These are phyloP conservation scores for Andrena minutula DNA, from an alignment of 2,888 invertebrate species.

Conservation along the genomic window DNA sequence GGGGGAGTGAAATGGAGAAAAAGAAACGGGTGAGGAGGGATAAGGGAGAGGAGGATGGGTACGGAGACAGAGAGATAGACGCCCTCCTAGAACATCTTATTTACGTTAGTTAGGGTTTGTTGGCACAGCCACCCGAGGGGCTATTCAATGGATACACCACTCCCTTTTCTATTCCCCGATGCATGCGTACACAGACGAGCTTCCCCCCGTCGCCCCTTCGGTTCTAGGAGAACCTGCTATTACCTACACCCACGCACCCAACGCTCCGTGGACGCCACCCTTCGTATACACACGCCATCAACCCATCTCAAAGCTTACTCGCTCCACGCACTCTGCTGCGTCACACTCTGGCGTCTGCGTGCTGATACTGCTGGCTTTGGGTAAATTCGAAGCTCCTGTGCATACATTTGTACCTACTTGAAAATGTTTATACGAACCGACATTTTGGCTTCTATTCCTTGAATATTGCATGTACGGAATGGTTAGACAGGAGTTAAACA, in stretches of 20 bases:
- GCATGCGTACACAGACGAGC: conserved; percentile 50
- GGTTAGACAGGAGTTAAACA: no score
- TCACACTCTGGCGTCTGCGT: no score
- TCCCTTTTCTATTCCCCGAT: conserved; percentile 46
- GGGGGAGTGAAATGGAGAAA: conserved; percentile 7
- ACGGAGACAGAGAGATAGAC: conserved; percentile 25
- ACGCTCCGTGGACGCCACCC: conserved; percentile 31
- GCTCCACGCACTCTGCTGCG: not conserved
- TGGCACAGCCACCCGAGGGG: conserved; percentile 82
- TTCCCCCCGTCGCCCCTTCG: conserved; percentile 11
- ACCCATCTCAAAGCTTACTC: conserved; percentile 1
- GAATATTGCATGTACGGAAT: not conserved
- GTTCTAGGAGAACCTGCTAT: conserved; percentile 8
- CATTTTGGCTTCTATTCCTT: not conserved
- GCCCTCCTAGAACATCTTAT: conserved; percentile 82
- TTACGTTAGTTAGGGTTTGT: conserved; percentile 85
- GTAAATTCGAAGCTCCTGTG: not conserved
- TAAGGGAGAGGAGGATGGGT: not conserved
- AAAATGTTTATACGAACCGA: not conserved
- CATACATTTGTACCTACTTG: not conserved
- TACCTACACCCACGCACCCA: conserved; percentile 28
- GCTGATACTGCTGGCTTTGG: not conserved
- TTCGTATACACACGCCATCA: conserved; percentile 28
- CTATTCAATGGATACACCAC: conserved; percentile 73
- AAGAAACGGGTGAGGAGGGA: not conserved